Evolutionary conservation across 2,888 invertebrate species (phyloP), one percentile per base, ranked within the genome.

Genomic region (Drosophila atripex): DNA sequence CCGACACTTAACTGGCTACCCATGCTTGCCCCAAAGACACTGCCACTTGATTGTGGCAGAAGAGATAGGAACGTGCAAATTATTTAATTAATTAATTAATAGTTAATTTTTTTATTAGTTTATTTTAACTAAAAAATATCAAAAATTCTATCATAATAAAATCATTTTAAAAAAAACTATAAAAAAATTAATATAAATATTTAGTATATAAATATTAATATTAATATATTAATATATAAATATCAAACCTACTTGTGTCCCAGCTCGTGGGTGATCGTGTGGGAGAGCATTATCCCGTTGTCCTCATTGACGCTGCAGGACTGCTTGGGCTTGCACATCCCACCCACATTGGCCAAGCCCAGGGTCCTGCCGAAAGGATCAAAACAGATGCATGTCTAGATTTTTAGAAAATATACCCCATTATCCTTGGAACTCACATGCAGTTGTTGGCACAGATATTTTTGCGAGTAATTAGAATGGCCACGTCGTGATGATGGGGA

Each of bases 231-330:
- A 35, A 35, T 38, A 12, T 21, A 2, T 16, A 21, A 43, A 12
- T 6, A n/a, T n/a, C n/a, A n/a, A 76, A 93, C 96, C 94, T 92
- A 97, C 97, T 97, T 97, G 93, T 97, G 97, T 65, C 97, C 97
- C 89, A 97, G 92, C 92, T 98, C 97, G 90, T 98, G 97, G 6
- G 97, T 95, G 86, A 97, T 95, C 74, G 97, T 97, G 92, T 97
- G 96, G 25, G 97, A 97, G 60, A 97, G 93, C 90, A 96, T 95
- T 76, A 97, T 95, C 74, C 97, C 97, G 90, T 95, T 96, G 92
- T 97, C 97, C 91, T 97, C 97, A 90, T 97, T 97, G 88, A 98
- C 96, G 88, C 96, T 97, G 90, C 97, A 97, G 89, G 97, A 96
- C 76, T 95, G 94, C 83, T 95, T 94, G 5, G 95, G 94, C 89